phyloP scores from a whole-genome alignment of 2,113 vertebrate species.

The Tupaia tana region DNA sequence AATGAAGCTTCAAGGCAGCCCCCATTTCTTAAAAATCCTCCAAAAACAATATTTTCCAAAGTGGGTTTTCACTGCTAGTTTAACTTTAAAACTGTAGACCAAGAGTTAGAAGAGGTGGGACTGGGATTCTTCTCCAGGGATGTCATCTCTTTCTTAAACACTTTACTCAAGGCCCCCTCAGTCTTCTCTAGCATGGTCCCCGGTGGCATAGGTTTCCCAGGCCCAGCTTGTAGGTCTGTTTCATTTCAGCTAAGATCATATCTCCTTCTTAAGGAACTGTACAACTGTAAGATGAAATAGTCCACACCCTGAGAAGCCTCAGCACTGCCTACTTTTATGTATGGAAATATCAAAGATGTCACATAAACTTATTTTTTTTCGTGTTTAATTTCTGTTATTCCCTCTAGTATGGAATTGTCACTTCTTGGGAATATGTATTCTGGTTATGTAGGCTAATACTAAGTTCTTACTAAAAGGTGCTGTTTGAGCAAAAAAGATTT shows the following conservation, averaged over 20 bases:
- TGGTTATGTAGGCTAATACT: background rate
- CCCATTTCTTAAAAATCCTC: background rate
- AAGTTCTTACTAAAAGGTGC: background rate
- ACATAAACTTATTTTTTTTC: background rate
- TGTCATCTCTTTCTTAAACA: background rate
- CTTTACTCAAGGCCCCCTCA: background rate
- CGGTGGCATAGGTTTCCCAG: background rate
- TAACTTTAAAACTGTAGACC: background rate
- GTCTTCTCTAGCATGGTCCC: background rate
- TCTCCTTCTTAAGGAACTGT: background rate
- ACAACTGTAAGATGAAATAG: background rate
- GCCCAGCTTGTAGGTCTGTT: background rate
- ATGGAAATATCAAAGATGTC: background rate
- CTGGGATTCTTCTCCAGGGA: background rate
- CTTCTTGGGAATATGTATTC: background rate
- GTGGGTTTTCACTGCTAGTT: conserved; percentile 43
- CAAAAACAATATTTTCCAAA: background rate
- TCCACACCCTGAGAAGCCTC: background rate
- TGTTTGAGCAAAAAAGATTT: background rate
- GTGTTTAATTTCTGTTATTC: conserved; percentile 7
- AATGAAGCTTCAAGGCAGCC: background rate
- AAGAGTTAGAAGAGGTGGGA: background rate
- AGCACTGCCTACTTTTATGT: background rate
- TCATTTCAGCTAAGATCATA: background rate
- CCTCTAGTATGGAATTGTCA: background rate